These are phyloP conservation scores for Chrosomus eos DNA, from an alignment of 2,797 vertebrate species.

Conservation along the genomic window DNA sequence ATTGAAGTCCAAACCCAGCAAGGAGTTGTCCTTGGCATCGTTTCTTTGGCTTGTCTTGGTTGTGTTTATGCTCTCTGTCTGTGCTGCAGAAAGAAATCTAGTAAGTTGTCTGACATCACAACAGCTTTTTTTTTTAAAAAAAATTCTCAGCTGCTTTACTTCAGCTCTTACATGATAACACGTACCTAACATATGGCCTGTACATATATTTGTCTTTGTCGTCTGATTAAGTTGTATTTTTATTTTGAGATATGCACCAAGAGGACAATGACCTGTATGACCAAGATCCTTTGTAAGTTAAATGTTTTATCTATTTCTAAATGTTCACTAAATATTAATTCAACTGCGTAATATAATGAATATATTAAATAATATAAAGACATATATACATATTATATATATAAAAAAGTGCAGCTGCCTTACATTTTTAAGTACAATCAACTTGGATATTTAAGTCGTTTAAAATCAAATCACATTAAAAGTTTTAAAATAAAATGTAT, in stretches of 20 bases:
- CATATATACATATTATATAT: no score
- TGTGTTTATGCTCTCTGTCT: constrained; percentile 56
- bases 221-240: constrained; percentile 4
- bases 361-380: background rate
- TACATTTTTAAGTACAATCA: no score
- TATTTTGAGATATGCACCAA: constrained; percentile 57
- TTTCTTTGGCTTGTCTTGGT: constrained; percentile 49
- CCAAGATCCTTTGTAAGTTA: constrained; percentile 60
- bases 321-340: background rate
- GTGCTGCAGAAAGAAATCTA: constrained; percentile 55
- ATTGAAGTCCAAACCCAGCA: constrained; percentile 47
- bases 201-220: background rate
- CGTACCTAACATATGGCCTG: no score
- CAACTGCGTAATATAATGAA: background rate
- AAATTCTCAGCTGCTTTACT: background rate
- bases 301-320: background rate
- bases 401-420: no score
- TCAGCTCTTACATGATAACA: background rate
- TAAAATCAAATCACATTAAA: no score
- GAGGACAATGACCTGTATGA: constrained; percentile 61
- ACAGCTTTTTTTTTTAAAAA: background rate
- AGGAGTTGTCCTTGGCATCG: constrained; percentile 51
- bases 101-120: constrained; percentile 52
- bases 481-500: no score
- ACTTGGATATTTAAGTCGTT: no score